Base-by-base conservation (phyloP, 2,888 invertebrate genomes). In the Anaspis maculata region DNA sequence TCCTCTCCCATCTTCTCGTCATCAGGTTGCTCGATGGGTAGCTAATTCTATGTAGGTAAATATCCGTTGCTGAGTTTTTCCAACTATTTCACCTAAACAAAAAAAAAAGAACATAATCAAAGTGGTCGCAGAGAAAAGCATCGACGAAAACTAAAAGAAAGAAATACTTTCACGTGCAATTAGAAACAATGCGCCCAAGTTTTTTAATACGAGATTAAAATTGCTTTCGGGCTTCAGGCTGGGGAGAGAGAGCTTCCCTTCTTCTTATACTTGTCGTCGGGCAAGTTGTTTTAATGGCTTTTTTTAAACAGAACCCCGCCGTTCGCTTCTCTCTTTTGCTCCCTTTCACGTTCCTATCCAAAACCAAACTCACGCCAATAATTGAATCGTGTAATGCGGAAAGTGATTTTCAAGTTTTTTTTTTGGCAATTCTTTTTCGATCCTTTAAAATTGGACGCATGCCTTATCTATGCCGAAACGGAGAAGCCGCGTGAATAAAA, bases 131-230 rank as follows among this genome's bases (percentile, higher is more conserved):
- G n/a, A n/a, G n/a, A n/a, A n/a, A n/a, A n/a, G n/a, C n/a, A n/a
- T n/a, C n/a, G n/a, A n/a, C n/a, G n/a, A n/a, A n/a, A n/a, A n/a
- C n/a, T n/a, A 34, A 34, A 28, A 25, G 21, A 22, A 26, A 36
- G 30, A 36, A 36, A 36, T 31, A 27, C 36, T 22, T 39, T 27
- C 25, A 15, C 33, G 30, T 32, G 34, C 30, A 42, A 42, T 42
- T 42, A 42, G 19, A 42, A 42, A 32, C 42, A 37, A 42, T 37
- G 39, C 21, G n/a, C 9, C 38, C 25, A 42, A 42, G 42, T 42
- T 42, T 42, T 42, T 42, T 42, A 42, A 42, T 42, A 42, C 39
- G 26, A 33, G 39, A 42, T 42, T 42, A 42, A 42, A 42, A 28
- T 29, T 19, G 36, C 37, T 34, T 25, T 30, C 15, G 34, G 31